phyloP scores from a whole-genome alignment of 2,797 vertebrate species.

The Rhabdomys pumilio region DNA sequence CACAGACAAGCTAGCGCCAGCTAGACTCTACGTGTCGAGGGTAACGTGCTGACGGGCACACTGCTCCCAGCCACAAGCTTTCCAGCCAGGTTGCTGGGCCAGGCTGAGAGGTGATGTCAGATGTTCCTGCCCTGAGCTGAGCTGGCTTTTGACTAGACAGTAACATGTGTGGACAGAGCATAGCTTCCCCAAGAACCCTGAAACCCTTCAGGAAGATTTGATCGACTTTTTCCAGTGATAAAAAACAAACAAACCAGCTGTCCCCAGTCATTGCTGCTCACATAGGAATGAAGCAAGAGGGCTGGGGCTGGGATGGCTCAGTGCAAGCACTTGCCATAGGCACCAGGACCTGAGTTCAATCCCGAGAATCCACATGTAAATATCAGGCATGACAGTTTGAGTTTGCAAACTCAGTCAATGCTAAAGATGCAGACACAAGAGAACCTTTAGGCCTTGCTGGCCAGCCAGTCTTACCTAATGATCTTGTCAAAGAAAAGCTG shows the following conservation, averaged over 20 bases:
- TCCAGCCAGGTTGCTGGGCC: background rate
- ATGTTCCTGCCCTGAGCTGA: background rate
- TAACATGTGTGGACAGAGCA: background rate
- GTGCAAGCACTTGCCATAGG: background rate
- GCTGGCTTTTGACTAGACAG: conserved; percentile 8
- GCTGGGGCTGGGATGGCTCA: background rate
- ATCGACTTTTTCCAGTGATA: background rate
- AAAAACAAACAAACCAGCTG: background rate
- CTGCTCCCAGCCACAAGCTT: background rate
- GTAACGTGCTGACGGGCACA: conserved; percentile 14
- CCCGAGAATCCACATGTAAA: background rate
- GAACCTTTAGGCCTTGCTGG: background rate
- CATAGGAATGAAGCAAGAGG: background rate
- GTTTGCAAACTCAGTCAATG: background rate
- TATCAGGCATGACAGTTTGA: background rate
- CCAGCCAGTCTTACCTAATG: background rate
- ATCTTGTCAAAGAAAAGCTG: background rate
- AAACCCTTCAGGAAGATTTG: background rate
- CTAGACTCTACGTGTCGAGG: background rate
- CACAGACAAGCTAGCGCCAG: background rate
- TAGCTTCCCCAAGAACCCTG: background rate
- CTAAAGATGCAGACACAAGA: background rate
- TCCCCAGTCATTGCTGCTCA: too few species aligned
- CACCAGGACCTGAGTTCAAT: background rate
- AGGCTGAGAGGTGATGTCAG: conserved; percentile 54